Evolutionary conservation across 2,888 invertebrate genomes (phyloP).

Genomic region (Willowsia nigromaculata): DNA sequence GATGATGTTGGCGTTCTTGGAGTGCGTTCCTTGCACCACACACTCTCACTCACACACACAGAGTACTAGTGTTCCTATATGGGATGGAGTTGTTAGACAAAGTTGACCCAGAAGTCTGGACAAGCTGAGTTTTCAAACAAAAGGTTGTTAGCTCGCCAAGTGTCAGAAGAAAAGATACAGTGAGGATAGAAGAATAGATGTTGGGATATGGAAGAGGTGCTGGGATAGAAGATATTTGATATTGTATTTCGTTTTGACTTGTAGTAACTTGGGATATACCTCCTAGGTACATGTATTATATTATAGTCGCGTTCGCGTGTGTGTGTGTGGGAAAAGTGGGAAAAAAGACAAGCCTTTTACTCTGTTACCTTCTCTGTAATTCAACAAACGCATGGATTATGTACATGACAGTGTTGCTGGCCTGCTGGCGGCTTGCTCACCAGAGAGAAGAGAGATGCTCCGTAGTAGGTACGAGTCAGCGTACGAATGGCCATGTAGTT

Average conservation of each 20-base stretch:
- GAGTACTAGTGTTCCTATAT: background rate
- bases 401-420: background rate
- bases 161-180: constrained; percentile 51
- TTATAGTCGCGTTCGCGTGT: constrained; percentile 23
- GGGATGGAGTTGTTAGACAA: constrained; percentile 52
- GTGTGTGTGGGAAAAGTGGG: background rate
- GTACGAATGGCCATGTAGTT: constrained; percentile 63
- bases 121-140: constrained; percentile 68
- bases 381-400: background rate
- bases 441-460: constrained; percentile 13
- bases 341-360: constrained; percentile 19
- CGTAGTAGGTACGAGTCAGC: constrained; percentile 55
- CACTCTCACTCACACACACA: constrained; percentile 36
- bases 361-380: background rate
- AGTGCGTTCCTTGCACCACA: background rate
- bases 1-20: constrained; percentile 35
- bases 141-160: constrained; percentile 72
- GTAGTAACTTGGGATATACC: too few relatives aligned
- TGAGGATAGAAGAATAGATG: constrained; percentile 4
- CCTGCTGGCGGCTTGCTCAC: constrained; percentile 16
- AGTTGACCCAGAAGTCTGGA: constrained; percentile 73
- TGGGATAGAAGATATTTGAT: constrained; percentile 7
- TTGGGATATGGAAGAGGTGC: too few relatives aligned
- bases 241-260: background rate
- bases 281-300: background rate